Percentiles rank a stretch among this genome's conserved stretches.
phyloP scores from a whole-genome alignment of 2,888 invertebrate genomes.

The Leptura quadrifasciata region DNA sequence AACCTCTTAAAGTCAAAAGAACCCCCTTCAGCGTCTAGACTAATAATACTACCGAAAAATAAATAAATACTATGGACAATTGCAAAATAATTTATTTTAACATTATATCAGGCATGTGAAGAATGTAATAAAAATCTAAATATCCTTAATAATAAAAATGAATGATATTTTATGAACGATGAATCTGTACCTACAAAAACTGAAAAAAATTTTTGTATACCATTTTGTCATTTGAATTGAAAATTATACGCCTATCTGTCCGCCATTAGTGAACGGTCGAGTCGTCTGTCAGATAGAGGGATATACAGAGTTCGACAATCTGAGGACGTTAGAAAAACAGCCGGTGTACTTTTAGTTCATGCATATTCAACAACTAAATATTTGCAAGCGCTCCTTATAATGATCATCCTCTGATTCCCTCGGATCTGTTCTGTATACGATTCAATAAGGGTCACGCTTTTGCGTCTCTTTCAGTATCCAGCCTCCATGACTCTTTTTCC shows the following conservation, averaged over 20 bases:
- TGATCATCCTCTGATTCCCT: constrained; percentile 68
- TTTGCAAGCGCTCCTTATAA: constrained; percentile 73
- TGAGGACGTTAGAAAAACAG: constrained; percentile 71
- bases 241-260: constrained; percentile 44
- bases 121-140: no score
- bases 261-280: constrained; percentile 63
- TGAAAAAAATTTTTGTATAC: neutral
- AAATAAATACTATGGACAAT: no score
- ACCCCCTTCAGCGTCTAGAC: no score
- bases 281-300: constrained; percentile 47
- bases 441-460: constrained; percentile 63
- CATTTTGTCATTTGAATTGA: constrained; percentile 1
- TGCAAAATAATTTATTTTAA: no score
- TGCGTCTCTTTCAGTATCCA: neutral
- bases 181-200: neutral
- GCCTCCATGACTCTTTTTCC: constrained; percentile 37
- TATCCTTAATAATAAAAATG: no score
- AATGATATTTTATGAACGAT: no score
- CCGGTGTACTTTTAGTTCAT: constrained; percentile 71
- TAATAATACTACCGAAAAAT: no score
- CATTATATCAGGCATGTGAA: no score
- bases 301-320: constrained; percentile 57
- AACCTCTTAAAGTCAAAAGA: no score
- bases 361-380: constrained; percentile 73
- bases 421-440: constrained; percentile 62